A percentile compares a stretch with the other conserved stretches of the same genome.
Conservation (phyloP, 2,888 invertebrate genomes). For the Sturmia bella region DNA sequence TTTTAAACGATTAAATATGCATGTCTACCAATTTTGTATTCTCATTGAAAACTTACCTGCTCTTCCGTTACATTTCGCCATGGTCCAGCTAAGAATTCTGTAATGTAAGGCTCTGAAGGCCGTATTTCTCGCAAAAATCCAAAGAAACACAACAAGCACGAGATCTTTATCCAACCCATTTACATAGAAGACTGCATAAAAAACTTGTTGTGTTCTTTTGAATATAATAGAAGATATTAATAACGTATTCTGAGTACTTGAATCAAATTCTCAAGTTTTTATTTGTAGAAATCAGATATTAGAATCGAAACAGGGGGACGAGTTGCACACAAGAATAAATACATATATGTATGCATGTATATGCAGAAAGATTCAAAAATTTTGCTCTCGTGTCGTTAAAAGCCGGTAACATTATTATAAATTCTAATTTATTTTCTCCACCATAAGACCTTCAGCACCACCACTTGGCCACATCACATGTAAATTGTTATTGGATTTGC, state of each 20-base stretch:
- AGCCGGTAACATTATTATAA: constrained; percentile 40
- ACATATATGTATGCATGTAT: neutral
- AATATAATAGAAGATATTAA: too few relatives aligned
- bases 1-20: too few relatives aligned
- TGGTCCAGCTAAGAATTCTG: constrained; percentile 88
- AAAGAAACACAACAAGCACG: constrained; percentile 88
- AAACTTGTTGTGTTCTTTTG: too few relatives aligned
- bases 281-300: too few relatives aligned
- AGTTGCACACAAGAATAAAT: neutral
- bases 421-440: neutral
- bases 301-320: too few relatives aligned
- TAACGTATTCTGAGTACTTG: too few relatives aligned
- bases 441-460: neutral
- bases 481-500: neutral
- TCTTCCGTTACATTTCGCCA: constrained; percentile 89
- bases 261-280: too few relatives aligned
- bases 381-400: constrained; percentile 6
- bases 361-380: neutral
- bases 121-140: constrained; percentile 92
- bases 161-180: constrained; percentile 86
- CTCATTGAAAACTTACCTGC: constrained; percentile 74
- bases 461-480: neutral
- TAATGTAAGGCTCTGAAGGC: constrained; percentile 93
- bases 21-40: too few relatives aligned
- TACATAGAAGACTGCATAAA: neutral